These are phyloP conservation scores for Valencia hispanica DNA, from an alignment of 2,797 vertebrate species.

Conservation along the genomic window DNA sequence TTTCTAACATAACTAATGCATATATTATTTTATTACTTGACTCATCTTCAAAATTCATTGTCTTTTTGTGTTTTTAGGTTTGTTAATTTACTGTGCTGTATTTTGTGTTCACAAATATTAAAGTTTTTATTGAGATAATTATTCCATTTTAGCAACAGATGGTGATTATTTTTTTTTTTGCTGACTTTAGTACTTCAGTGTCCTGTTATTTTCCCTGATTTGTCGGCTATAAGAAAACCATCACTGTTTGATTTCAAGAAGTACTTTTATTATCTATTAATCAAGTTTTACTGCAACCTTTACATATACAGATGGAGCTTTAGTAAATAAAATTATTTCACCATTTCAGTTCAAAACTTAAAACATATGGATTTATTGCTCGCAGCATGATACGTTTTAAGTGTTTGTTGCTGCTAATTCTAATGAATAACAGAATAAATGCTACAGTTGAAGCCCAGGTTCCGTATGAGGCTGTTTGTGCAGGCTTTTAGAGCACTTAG, in stretches of 20 bases:
- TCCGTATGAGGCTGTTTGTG: neutral
- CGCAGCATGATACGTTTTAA: neutral
- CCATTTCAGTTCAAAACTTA: neutral
- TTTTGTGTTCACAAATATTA: constrained; percentile 3
- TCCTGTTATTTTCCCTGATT: neutral
- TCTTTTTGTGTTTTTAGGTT: neutral
- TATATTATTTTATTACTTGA: too few relatives aligned
- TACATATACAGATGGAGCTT: too few relatives aligned
- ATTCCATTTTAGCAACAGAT: neutral
- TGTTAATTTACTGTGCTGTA: neutral
- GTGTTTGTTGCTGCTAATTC: neutral
- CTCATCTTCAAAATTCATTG: neutral
- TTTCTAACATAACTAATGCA: too few relatives aligned
- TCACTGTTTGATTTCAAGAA: neutral
- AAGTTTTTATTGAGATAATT: neutral
- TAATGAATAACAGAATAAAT: neutral
- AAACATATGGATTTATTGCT: neutral
- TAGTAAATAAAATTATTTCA: too few relatives aligned
- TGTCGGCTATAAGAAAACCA: neutral
- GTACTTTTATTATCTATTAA: neutral
- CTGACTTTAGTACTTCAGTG: neutral
- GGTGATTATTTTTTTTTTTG: neutral
- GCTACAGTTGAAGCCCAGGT: neutral
- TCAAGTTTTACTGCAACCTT: neutral
- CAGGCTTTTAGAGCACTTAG: neutral